These are phyloP conservation scores for Octopus bimaculoides DNA, from an alignment of 1,140 invertebrate species.

Conservation along the genomic window DNA sequence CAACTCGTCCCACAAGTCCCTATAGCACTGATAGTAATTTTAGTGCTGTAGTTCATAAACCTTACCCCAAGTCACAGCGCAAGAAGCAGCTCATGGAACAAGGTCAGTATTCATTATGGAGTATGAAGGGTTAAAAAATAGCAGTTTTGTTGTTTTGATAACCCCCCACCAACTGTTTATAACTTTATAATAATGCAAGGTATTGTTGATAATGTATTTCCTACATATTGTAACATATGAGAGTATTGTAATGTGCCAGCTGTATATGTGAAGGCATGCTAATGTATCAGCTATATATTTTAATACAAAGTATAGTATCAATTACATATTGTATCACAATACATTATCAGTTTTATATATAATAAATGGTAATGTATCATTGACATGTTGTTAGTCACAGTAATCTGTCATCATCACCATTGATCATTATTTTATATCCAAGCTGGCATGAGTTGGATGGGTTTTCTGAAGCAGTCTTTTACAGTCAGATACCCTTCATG, in stretches of 20 bases:
- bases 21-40: conserved; percentile 60
- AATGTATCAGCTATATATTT: neutral
- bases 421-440: too few relatives aligned
- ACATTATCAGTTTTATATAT: too few relatives aligned
- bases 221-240: neutral
- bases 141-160: neutral
- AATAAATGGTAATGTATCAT: too few relatives aligned
- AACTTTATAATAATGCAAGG: too few relatives aligned
- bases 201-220: too few relatives aligned
- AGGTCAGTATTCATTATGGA: conserved; percentile 28
- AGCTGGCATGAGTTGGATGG: too few relatives aligned
- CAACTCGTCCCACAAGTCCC: conserved; percentile 53
- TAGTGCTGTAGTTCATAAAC: conserved; percentile 51
- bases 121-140: neutral
- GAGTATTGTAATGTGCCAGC: neutral
- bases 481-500: too few relatives aligned
- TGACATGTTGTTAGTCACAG: too few relatives aligned
- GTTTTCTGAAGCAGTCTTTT: too few relatives aligned
- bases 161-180: neutral
- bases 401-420: too few relatives aligned
- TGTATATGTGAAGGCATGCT: neutral
- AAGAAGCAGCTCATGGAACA: conserved; percentile 54
- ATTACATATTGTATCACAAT: too few relatives aligned
- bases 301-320: too few relatives aligned
- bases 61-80: conserved; percentile 55